These are phyloP conservation scores for Drosophila ironensis DNA, from an alignment of 1,140 invertebrate genomes.

Conservation along the genomic window DNA sequence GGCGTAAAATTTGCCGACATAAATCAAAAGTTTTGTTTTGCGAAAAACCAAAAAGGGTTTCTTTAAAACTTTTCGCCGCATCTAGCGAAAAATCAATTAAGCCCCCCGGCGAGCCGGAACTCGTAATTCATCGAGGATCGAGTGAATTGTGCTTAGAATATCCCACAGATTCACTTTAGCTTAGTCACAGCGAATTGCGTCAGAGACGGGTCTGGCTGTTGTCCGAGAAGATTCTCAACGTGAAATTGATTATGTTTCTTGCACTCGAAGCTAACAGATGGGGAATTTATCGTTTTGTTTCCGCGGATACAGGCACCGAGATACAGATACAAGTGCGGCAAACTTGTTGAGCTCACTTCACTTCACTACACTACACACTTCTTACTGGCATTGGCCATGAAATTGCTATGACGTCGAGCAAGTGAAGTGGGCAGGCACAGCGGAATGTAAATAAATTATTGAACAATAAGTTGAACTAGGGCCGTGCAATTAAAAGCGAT, in stretches of 20 bases:
- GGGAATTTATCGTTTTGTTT: conserved; percentile 27
- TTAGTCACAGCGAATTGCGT: conserved; percentile 41
- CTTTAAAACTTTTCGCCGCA: conserved; percentile 24
- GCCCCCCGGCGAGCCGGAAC: conserved; percentile 22
- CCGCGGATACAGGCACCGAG: conserved; percentile 45
- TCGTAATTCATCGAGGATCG: neutral
- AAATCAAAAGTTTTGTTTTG: conserved; percentile 55
- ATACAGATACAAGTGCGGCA: conserved; percentile 14
- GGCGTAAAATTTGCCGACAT: conserved; percentile 58
- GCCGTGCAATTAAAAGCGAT: conserved; percentile 22
- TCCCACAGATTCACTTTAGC: conserved; percentile 19
- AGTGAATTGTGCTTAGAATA: neutral
- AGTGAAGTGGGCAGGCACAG: conserved; percentile 28
- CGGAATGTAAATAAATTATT: conserved; percentile 22
- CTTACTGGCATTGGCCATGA: conserved; percentile 61
- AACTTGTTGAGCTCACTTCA: conserved; percentile 58
- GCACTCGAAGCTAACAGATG: conserved; percentile 15
- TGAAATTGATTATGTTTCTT: conserved; percentile 46
- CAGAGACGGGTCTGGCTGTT: conserved; percentile 25
- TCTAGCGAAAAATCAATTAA: conserved; percentile 57
- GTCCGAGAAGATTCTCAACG: conserved; percentile 18
- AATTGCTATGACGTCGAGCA: conserved; percentile 39
- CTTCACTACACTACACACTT: conserved; percentile 50
- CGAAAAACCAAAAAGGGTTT: conserved; percentile 9
- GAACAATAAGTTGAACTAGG: conserved; percentile 22